Conservation (phyloP, 2,888 invertebrate species). For the Halocaridina rubra region DNA sequence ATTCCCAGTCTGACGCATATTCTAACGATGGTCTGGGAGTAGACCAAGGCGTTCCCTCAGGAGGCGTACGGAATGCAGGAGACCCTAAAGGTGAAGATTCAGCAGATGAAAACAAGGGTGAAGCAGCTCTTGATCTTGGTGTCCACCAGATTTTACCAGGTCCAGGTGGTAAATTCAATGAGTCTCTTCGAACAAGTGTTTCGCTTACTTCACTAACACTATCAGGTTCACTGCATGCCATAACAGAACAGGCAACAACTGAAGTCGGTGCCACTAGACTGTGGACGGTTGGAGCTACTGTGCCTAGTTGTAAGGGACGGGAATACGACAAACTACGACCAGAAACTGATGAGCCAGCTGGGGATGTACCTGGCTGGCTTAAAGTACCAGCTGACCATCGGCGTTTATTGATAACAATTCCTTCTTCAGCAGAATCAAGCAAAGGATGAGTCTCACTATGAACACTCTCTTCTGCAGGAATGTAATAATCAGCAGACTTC, state of each 20-base stretch:
- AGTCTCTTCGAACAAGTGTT: conserved; percentile 9
- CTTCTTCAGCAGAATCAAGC: background rate
- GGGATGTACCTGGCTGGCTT: conserved; percentile 14
- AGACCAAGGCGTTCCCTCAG: conserved; percentile 48
- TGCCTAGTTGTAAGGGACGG: conserved; percentile 34
- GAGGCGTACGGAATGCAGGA: conserved; percentile 46
- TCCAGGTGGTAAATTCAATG: conserved; percentile 33
- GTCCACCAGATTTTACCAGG: conserved; percentile 39
- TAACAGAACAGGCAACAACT: conserved; percentile 44
- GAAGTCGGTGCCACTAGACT: conserved; percentile 44
- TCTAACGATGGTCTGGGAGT: conserved; percentile 45
- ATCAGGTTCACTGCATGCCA: conserved; percentile 33
- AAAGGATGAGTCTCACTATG: conserved; percentile 19
- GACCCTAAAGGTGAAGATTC: conserved; percentile 47
- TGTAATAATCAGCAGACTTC: background rate
- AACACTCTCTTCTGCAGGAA: background rate
- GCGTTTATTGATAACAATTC: background rate
- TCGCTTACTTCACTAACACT: background rate
- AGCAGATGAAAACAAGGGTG: conserved; percentile 43
- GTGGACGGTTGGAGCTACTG: conserved; percentile 31
- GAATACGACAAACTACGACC: conserved; percentile 42
- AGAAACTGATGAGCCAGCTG: background rate
- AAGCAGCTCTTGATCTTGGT: conserved; percentile 39
- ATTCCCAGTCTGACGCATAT: conserved; percentile 15
- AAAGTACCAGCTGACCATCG: conserved; percentile 21